Evolutionary conservation across 35 echinoderm and acorn worm species (phyloP), one percentile per base, ranked within the genome.

Genomic region (Heliocidaris erythrogramma): DNA sequence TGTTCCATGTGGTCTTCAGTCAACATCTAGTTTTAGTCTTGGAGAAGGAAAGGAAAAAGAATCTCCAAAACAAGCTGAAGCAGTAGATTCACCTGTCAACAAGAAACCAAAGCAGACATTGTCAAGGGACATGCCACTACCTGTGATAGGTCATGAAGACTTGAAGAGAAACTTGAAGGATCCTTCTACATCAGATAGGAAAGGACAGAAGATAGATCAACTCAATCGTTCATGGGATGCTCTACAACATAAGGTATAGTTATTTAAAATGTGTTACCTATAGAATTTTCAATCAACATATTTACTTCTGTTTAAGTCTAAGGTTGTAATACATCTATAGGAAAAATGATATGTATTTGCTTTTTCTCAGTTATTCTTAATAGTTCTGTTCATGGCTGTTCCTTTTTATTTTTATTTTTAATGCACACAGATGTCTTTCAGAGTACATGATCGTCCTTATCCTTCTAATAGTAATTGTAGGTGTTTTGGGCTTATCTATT

Each of bases 141-240:
- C 91, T 52, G 48, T 92, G 4, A 78, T 78, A 78, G 2, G 21
- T 24, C 65, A 78, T 78, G 65, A 78, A n/a, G 65, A n/a, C 65
- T 78, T 17, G 21, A 78, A 5, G 65, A 24, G 17, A 78, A 21
- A n/a, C 27, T 21, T 17, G 65, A 78, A 78, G 2, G 65, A 78
- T 78, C 65, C 65, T 78, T 78, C 65, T 78, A n/a, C 65, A 78
- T 7, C 17, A 78, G 65, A 96, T 56, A 85, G 56, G 84, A 56
- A 94, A 86, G 96, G 59, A 85, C 90, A 97, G 94, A 97, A 95
- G 93, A 95, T 97, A 93, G 96, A 95, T 47, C 90, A 97, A 65
- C 96, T 97, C 86, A 97, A 97, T 78, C 94, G 88, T 24, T 95
- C 96, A 93, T 97, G 94, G 94, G 94, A 95, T 93, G 92, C 59